Percentiles rank a stretch among this genome's conserved stretches.
Evolutionary conservation across 2,888 invertebrate genomes (phyloP).

Genomic region (Leptopilina myrica): DNA sequence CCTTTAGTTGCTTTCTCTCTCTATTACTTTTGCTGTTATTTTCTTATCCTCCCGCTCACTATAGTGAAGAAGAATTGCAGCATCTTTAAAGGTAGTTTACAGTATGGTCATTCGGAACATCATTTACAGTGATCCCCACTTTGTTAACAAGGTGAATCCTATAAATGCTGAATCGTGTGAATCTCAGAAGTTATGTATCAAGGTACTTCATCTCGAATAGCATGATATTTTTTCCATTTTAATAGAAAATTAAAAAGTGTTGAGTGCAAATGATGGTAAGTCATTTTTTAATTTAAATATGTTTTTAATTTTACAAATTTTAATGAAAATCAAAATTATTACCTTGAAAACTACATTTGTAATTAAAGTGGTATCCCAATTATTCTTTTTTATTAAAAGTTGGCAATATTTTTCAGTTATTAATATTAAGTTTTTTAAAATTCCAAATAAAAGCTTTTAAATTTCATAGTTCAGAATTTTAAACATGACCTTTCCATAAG

Average conservation of each 20-base stretch:
- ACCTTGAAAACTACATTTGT: too few species aligned
- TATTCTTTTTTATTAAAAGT: too few species aligned
- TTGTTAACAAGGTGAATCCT: conserved; percentile 73
- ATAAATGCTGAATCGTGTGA: conserved; percentile 73
- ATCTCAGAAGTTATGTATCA: conserved; percentile 66
- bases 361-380: too few species aligned
- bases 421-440: too few species aligned
- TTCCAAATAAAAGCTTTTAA: too few species aligned
- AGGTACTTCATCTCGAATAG: conserved; percentile 68
- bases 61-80: conserved; percentile 65
- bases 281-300: conserved; percentile 40
- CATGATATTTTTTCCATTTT: conserved; percentile 66
- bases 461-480: too few species aligned
- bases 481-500: too few species aligned
- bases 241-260: conserved; percentile 41
- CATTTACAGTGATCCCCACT: conserved; percentile 56
- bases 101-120: conserved; percentile 69
- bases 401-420: too few species aligned
- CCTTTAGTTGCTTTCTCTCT: conserved; percentile 54
- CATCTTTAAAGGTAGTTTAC: conserved; percentile 67
- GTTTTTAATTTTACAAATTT: too few species aligned
- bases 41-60: conserved; percentile 45
- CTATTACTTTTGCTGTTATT: conserved; percentile 49
- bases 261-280: conserved; percentile 61
- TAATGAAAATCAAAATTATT: too few species aligned